Base-by-base conservation (phyloP, 1,140 invertebrate species). In the Meloidogyne exigua region DNA sequence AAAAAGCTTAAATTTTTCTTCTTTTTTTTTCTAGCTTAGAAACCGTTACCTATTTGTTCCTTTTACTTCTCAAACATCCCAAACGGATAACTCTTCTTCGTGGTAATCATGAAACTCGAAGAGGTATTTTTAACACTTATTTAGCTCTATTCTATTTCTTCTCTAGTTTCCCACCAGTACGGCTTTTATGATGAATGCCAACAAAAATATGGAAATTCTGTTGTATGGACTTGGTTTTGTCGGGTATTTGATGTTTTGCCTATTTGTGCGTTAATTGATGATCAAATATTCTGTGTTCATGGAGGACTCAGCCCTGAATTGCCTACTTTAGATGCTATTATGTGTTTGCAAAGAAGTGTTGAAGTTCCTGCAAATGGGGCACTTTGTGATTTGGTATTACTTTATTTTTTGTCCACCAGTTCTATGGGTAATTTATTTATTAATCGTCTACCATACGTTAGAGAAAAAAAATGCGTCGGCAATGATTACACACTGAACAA, bases 31-130 rank as follows among this genome's bases (percentile, higher is more conserved):
- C 25, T 10, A 77, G 95, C 88, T 95, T 99, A 11, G 96, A 99
- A 91, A 99, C 96, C 80, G 98, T 99, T 90, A 91, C 98, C 83
- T 91, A 98, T 77, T 90, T 99, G 78, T 89, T 99, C 88, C 95
- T 96, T 75, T 90, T 98, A 76, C 98, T 99, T 90, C 95, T 96
- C 91, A 91, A 96, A 82, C 99, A 99, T 90, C 97, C 97, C 82
- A 95, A 99, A 89, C 92, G 95, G 87, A 98, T 99, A 64, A 98
- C 95, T 78, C 89, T 99, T 82, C 95, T 98, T 79, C 91, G 95
- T 85, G 95, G 95, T 25, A 98, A 98, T 88, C 95, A 98, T 85
- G 95, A 98, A 89, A 96, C 94, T 71, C 90, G 97, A 85, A 95
- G 99, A 7, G 77, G 72, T 81, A 32, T 23, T 26, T 89, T 98